A percentile compares a stretch with the other conserved stretches of the same genome.
These are phyloP conservation scores for Propsilocerus akamusi DNA, from an alignment of 1,140 invertebrate genomes.

Conservation along the genomic window DNA sequence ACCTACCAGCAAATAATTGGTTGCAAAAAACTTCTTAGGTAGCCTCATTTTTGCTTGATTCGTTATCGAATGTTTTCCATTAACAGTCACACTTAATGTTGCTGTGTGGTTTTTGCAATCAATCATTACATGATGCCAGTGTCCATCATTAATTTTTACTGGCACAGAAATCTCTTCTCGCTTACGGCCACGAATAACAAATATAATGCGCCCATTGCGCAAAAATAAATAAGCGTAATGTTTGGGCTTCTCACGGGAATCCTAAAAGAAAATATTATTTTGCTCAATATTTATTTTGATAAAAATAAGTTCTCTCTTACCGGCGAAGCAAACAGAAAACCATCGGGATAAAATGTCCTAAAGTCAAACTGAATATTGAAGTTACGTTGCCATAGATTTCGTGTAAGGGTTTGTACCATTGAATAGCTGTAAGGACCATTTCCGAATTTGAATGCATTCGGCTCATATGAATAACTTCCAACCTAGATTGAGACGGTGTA, in stretches of 20 bases:
- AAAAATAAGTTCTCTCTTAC: slow-evolving; percentile 26
- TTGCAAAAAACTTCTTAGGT: slow-evolving; percentile 43
- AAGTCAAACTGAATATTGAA: slow-evolving; percentile 67
- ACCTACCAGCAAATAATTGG: slow-evolving; percentile 57
- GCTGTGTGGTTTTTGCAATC: slow-evolving; percentile 40
- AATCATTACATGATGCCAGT: slow-evolving; percentile 61
- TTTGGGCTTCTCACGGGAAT: slow-evolving; percentile 38
- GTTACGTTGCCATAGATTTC: slow-evolving; percentile 44
- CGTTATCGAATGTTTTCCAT: slow-evolving; percentile 34
- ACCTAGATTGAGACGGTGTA: slow-evolving; percentile 25
- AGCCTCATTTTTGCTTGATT: slow-evolving; percentile 32
- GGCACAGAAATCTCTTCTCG: slow-evolving; percentile 40
- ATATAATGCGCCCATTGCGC: slow-evolving; percentile 44
- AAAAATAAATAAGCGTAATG: slow-evolving; percentile 56
- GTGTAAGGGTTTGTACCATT: slow-evolving; percentile 37
- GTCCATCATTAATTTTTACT: slow-evolving; percentile 52
- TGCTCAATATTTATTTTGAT: neutral
- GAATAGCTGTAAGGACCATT: slow-evolving; percentile 61
- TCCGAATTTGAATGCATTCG: slow-evolving; percentile 70
- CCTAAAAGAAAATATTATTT: slow-evolving; percentile 24
- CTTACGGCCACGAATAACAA: slow-evolving; percentile 45
- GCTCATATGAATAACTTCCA: slow-evolving; percentile 53
- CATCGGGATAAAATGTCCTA: slow-evolving; percentile 68
- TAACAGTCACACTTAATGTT: slow-evolving; percentile 45
- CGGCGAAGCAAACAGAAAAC: slow-evolving; percentile 55